These are phyloP conservation scores for Cataglyphis livida DNA, from an alignment of 2,888 invertebrate species.

Conservation along the genomic window DNA sequence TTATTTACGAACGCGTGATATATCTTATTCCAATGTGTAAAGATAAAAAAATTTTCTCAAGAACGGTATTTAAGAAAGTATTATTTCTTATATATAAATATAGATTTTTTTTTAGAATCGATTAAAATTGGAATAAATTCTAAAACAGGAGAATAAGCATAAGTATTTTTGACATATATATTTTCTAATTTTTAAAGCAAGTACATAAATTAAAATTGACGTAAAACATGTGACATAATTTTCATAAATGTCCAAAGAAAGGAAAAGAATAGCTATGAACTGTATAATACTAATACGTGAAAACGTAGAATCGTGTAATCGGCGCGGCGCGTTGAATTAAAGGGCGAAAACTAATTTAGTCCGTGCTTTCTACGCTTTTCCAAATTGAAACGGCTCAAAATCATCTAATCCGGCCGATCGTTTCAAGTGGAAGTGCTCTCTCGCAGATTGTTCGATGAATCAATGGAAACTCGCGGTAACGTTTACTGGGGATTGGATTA, in stretches of 20 bases:
- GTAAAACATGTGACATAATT: background rate
- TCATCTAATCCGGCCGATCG: slow-evolving; percentile 66
- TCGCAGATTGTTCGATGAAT: slow-evolving; percentile 74
- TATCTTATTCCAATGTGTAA: background rate
- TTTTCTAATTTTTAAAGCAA: background rate
- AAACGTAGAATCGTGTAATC: background rate
- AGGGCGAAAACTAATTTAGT: slow-evolving; percentile 30
- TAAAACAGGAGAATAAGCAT: background rate
- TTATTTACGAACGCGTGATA: background rate
- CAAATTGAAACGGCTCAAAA: slow-evolving; percentile 58
- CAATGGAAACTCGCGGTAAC: slow-evolving; percentile 73
- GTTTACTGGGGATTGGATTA: slow-evolving; percentile 74
- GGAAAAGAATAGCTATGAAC: background rate
- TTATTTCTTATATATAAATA: background rate
- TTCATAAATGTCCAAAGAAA: background rate
- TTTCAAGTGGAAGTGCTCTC: slow-evolving; percentile 60
- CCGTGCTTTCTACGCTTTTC: slow-evolving; percentile 47
- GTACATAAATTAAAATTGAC: background rate
- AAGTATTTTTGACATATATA: background rate
- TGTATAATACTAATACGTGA: background rate
- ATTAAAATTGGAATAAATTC: background rate
- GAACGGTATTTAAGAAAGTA: background rate
- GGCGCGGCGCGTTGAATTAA: slow-evolving; percentile 24
- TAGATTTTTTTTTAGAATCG: background rate
- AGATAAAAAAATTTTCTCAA: background rate